Evolutionary conservation across 2,888 invertebrate genomes (phyloP), one percentile per base, ranked within the genome.

Genomic region (Xylocampa areola): DNA sequence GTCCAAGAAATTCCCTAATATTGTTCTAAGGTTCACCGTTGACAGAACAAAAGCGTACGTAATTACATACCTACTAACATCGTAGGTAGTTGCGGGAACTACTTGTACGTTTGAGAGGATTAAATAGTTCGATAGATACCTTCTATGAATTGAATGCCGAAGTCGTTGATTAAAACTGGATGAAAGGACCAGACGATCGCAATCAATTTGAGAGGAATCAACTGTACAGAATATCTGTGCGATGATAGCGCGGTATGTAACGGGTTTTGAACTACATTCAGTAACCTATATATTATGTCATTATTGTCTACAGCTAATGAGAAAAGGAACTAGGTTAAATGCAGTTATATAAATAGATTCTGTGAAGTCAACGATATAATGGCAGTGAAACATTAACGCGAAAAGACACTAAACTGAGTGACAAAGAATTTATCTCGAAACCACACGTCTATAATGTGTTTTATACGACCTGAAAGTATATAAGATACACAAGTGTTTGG

Each of bases 111-210:
- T 32, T 10, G 14, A n/a, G 14, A 27, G 37, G 33, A 39, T 45
- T 47, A 55, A 68, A 63, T 66, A 63, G 65, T 63, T 68, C 14
- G 23, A 43, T 47, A 41, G 63, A 55, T 37, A 49, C 19, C 41
- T 39, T 43, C 37, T 30, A 10, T 23, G 45, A 47, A 50, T 27
- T 29, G 45, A 50, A 68, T 49, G 33, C 55, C 63, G 30, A 45
- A 33, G 30, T 35, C 37, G 16, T 23, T 66, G 49, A 68, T 68
- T 66, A 55, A 47, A 62, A 47, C 49, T 32, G 16, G 33, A 50
- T 62, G 49, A 63, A 68, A 50, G 55, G 63, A 25, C 21, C 23
- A 37, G 33, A 17, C 14, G 10, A 32, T 21, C 41, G 30, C 30
- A 39, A 30, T 44, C 43, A 35, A 48, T 53, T 61, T 32, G 10